Percentiles rank a stretch among this genome's conserved stretches.
Evolutionary conservation across 2,797 vertebrate species (phyloP).

Genomic region (Danio albolineatus): DNA sequence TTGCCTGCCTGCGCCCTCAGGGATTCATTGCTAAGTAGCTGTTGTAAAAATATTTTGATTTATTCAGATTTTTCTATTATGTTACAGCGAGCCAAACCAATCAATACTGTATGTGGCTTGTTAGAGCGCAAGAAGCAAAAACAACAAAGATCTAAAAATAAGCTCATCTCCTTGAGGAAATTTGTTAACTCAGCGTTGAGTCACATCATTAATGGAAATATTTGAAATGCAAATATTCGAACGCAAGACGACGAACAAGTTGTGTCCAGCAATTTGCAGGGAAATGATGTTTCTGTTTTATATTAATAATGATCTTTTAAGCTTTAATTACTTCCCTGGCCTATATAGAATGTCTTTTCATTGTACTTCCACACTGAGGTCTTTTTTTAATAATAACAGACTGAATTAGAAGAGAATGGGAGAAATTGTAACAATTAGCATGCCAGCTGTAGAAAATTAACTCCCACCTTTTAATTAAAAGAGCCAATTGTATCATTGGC

Average conservation of each 20-base stretch:
- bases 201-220: conserved; percentile 41
- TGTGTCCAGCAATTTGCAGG: conserved; percentile 19
- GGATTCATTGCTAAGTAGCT: conserved; percentile 77
- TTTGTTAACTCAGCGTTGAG: conserved; percentile 31
- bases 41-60: conserved; percentile 52
- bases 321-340: background rate
- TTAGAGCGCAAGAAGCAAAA: conserved; percentile 22
- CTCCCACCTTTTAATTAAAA: conserved; percentile 5
- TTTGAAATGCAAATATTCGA: conserved; percentile 45
- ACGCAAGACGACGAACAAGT: background rate
- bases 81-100: conserved; percentile 38
- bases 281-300: conserved; percentile 4
- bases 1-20: conserved; percentile 78
- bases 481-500: background rate
- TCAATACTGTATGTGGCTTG: conserved; percentile 20
- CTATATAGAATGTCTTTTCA: background rate
- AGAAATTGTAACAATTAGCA: background rate
- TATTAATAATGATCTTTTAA: background rate
- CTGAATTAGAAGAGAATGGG: background rate
- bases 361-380: background rate
- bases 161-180: conserved; percentile 23
- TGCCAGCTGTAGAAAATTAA: background rate
- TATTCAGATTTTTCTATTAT: conserved; percentile 50
- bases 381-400: background rate
- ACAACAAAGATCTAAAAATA: conserved; percentile 3